A percentile compares a stretch with the other conserved stretches of the same genome.
Conservation (phyloP, 2,888 invertebrate species). For the Prenolepis imparis region DNA sequence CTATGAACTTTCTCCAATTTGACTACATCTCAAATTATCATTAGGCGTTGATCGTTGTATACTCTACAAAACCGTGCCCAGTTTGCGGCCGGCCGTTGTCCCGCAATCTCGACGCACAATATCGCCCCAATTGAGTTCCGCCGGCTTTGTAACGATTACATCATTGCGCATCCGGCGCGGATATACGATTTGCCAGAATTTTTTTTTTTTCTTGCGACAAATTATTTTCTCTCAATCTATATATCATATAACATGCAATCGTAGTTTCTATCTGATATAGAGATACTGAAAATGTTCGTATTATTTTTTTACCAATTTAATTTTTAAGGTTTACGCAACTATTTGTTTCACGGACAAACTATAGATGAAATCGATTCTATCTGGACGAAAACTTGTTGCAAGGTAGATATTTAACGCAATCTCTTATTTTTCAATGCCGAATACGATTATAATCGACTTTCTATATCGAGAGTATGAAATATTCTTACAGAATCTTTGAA, state of each 20-base stretch:
- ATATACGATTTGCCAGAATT: background rate
- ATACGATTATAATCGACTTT: background rate
- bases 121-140: conserved; percentile 41
- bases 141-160: conserved; percentile 27
- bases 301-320: background rate
- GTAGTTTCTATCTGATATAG: background rate
- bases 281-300: background rate
- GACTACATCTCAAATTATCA: conserved; percentile 21
- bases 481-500: background rate
- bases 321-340: background rate
- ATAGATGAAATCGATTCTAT: background rate
- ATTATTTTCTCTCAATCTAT: background rate
- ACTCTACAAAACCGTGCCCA: background rate
- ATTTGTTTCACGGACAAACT: background rate
- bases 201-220: background rate
- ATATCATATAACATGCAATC: background rate
- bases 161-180: conserved; percentile 41
- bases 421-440: background rate
- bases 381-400: background rate
- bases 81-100: background rate
- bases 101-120: conserved; percentile 27
- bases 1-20: conserved; percentile 11
- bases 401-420: background rate
- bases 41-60: conserved; percentile 14
- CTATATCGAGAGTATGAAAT: background rate